Evolutionary conservation across 2,113 vertebrate genomes (phyloP).

Genomic region (Phrynosoma platyrhinos): DNA sequence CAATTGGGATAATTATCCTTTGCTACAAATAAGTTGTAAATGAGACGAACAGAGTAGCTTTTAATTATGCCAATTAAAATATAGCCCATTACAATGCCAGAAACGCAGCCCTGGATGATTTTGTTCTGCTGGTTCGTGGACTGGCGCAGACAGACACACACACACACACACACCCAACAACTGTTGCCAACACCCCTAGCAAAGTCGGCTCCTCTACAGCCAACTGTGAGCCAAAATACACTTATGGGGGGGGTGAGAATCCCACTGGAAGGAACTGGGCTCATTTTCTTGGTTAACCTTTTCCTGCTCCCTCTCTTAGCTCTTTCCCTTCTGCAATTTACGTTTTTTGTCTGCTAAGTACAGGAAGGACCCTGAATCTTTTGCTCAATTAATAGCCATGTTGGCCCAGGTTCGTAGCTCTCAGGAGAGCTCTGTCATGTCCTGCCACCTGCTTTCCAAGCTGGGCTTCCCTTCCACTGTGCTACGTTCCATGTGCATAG

Average conservation of each 20-base stretch:
- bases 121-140: not conserved
- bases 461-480: not conserved
- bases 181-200: not conserved
- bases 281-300: not conserved
- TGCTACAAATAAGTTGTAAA: not conserved
- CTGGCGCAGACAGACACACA: not conserved
- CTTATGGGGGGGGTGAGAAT: too few species aligned
- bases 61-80: conserved; percentile 18
- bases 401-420: not conserved
- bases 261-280: not conserved
- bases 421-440: not conserved
- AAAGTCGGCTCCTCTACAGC: too few species aligned
- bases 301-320: not conserved
- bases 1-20: not conserved
- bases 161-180: not conserved
- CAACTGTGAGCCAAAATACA: not conserved
- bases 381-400: not conserved
- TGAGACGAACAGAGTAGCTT: not conserved
- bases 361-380: not conserved
- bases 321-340: not conserved
- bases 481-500: not conserved
- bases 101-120: not conserved
- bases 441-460: not conserved
- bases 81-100: not conserved
- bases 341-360: not conserved